These are phyloP conservation scores for Cheilosia variabilis DNA, from an alignment of 2,888 invertebrate genomes.

Conservation along the genomic window DNA sequence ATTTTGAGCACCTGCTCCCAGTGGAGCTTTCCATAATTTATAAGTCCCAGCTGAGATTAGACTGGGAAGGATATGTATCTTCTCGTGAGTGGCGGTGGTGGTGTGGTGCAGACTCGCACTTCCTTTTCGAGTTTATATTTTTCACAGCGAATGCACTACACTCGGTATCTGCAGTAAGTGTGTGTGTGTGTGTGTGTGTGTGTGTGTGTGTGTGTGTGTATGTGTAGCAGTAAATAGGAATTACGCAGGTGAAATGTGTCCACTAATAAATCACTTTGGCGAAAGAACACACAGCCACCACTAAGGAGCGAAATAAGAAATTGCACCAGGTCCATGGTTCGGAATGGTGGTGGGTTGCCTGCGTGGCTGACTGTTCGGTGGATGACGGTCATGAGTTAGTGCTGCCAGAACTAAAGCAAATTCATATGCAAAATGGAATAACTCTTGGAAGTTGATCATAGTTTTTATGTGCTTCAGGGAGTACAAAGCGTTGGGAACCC, in stretches of 20 bases:
- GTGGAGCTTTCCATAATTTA: conserved; percentile 58
- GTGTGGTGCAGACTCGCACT: conserved; percentile 1
- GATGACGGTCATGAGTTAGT: conserved; percentile 35
- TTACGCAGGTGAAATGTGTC: conserved; percentile 70
- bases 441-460: conserved; percentile 71
- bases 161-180: neutral
- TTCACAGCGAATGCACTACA: conserved; percentile 43
- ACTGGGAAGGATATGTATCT: conserved; percentile 45
- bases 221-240: conserved; percentile 68
- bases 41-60: conserved; percentile 63
- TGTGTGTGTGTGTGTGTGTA: neutral
- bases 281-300: conserved; percentile 20
- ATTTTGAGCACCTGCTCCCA: conserved; percentile 63
- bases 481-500: conserved; percentile 11
- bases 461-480: conserved; percentile 58
- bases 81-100: conserved; percentile 7
- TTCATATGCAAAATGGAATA: conserved; percentile 73
- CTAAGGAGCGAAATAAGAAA: conserved; percentile 49
- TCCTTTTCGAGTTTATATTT: conserved; percentile 35
- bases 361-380: neutral
- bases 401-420: conserved; percentile 53
- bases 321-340: conserved; percentile 16
- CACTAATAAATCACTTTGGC: conserved; percentile 62
- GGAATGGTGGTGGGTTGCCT: neutral
- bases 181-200: conserved; percentile 1